Evolutionary conservation across 2,888 invertebrate species (phyloP).

Genomic region (Callosobruchus maculatus): DNA sequence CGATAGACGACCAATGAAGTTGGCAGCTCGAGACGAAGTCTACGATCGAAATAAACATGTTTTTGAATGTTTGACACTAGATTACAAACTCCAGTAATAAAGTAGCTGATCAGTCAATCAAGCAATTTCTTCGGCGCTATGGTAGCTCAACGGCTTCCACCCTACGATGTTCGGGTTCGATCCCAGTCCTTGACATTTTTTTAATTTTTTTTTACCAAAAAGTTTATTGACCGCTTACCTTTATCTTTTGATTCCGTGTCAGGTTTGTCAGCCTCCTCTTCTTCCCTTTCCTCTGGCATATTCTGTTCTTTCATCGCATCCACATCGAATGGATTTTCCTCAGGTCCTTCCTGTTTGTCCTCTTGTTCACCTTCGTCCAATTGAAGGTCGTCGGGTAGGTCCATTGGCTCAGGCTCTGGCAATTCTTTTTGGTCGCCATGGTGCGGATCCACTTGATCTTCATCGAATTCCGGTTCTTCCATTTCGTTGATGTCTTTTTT

Average conservation of each 20-base stretch:
- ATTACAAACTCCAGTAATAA: too few relatives aligned
- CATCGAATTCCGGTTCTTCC: slow-evolving; percentile 75
- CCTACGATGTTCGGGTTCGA: too few relatives aligned
- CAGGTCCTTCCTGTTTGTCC: slow-evolving; percentile 57
- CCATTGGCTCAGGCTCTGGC: slow-evolving; percentile 81
- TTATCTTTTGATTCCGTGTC: slow-evolving; percentile 25
- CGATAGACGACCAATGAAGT: too few relatives aligned
- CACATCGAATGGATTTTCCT: slow-evolving; percentile 83
- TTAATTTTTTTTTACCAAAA: too few relatives aligned
- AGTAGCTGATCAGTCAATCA: too few relatives aligned
- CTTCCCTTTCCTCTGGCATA: slow-evolving; percentile 43
- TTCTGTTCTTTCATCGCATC: slow-evolving; percentile 68
- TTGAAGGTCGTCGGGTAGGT: slow-evolving; percentile 83
- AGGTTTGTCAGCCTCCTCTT: slow-evolving; percentile 44
- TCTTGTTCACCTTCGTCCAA: slow-evolving; percentile 69
- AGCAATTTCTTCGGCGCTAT: too few relatives aligned
- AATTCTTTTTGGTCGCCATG: slow-evolving; percentile 75
- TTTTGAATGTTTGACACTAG: too few relatives aligned
- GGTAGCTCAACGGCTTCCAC: too few relatives aligned
- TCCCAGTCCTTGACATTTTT: too few relatives aligned
- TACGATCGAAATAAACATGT: too few relatives aligned
- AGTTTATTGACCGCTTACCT: not conserved
- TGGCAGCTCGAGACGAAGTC: too few relatives aligned
- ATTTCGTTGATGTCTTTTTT: slow-evolving; percentile 75
- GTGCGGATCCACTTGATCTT: slow-evolving; percentile 79